Evolutionary conservation across 1,140 invertebrate genomes (phyloP).

Genomic region (Drosophila lacteicornis): DNA sequence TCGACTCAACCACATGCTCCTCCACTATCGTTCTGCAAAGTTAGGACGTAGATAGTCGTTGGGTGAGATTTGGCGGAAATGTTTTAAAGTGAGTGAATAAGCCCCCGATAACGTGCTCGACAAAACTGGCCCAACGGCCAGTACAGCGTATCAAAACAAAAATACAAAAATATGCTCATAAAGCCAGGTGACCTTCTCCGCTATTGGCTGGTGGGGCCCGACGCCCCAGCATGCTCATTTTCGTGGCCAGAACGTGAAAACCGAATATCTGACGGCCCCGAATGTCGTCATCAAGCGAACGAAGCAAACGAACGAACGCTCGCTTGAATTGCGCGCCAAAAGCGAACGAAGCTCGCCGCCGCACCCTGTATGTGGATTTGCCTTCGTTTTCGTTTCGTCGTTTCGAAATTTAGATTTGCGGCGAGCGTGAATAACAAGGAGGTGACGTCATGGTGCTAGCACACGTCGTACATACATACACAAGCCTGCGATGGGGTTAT

Average conservation of each 20-base stretch:
- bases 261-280: conserved; percentile 37
- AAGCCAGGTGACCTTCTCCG: conserved; percentile 58
- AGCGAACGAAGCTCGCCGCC: conserved; percentile 19
- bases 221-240: conserved; percentile 25
- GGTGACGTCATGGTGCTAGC: conserved; percentile 69
- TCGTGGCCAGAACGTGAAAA: conserved; percentile 54
- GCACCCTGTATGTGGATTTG: conserved; percentile 51
- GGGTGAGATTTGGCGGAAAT: conserved; percentile 33
- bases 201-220: conserved; percentile 10
- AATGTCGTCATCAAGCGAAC: conserved; percentile 65
- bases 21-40: conserved; percentile 77
- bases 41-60: conserved; percentile 21
- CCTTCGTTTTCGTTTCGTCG: conserved; percentile 52
- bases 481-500: conserved; percentile 20
- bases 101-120: conserved; percentile 9
- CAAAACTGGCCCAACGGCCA: conserved; percentile 13
- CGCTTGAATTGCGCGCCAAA: conserved; percentile 46
- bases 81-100: conserved; percentile 13
- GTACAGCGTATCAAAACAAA: conserved; percentile 68
- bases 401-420: conserved; percentile 57
- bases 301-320: conserved; percentile 18
- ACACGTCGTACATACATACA: conserved; percentile 12
- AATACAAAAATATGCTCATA: conserved; percentile 57
- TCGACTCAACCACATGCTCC: conserved; percentile 66
- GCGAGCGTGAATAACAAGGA: conserved; percentile 68